phyloP scores from a whole-genome alignment of 2,888 invertebrate species.

The Mesorhabditis sp. region DNA sequence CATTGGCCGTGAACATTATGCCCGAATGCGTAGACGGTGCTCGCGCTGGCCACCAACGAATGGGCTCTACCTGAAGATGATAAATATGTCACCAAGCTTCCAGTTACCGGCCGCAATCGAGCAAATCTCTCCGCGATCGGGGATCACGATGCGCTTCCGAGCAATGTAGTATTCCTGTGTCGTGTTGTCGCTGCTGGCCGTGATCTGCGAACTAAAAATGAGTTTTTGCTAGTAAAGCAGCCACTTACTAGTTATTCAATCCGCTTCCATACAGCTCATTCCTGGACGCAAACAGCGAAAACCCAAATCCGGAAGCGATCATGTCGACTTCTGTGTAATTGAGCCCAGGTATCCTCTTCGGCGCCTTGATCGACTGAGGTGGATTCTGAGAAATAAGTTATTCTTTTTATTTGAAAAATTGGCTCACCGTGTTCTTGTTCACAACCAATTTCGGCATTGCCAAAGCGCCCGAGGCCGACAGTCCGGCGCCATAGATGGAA shows the following conservation, averaged over 20 bases:
- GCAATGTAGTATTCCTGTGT: constrained; percentile 38
- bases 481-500: constrained; percentile 44
- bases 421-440: constrained; percentile 9
- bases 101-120: neutral
- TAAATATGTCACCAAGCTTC: neutral
- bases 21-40: constrained; percentile 46
- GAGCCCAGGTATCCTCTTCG: constrained; percentile 39
- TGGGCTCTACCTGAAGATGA: constrained; percentile 41
- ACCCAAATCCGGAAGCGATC: constrained; percentile 52
- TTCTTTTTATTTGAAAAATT: neutral
- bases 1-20: constrained; percentile 54
- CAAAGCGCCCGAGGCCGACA: constrained; percentile 42
- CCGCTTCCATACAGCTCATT: constrained; percentile 45
- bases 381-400: neutral
- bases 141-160: constrained; percentile 27
- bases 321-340: constrained; percentile 41
- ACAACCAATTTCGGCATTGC: constrained; percentile 37
- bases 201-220: constrained; percentile 34
- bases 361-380: constrained; percentile 18
- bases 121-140: constrained; percentile 12
- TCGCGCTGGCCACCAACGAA: constrained; percentile 40
- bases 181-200: constrained; percentile 6
- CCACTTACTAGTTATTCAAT: constrained; percentile 46
- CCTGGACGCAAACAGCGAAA: constrained; percentile 50
- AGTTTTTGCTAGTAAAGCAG: constrained; percentile 16